phyloP scores from a whole-genome alignment of 2,113 vertebrate species.

The Trematocara zebra region DNA sequence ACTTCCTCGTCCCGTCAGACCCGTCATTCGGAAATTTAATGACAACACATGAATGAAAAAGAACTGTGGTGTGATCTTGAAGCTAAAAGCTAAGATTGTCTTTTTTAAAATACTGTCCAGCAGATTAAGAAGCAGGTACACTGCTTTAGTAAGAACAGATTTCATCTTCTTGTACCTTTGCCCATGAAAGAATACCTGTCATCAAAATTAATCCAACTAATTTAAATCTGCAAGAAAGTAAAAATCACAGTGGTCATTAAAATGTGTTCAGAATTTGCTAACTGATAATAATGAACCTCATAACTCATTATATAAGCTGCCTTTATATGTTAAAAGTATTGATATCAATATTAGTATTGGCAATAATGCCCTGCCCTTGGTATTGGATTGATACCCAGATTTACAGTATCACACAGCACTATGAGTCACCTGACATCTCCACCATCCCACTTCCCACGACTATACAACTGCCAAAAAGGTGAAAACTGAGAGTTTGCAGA shows the following conservation, averaged over 20 bases:
- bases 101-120: not conserved
- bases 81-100: not conserved
- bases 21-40: not conserved
- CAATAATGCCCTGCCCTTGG: not conserved
- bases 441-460: not conserved
- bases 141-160: not conserved
- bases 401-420: not conserved
- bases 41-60: not conserved
- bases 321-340: not conserved
- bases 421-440: not conserved
- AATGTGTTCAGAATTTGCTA: not conserved
- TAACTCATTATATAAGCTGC: not conserved
- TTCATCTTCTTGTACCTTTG: not conserved
- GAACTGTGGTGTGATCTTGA: not conserved
- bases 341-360: not conserved
- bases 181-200: not conserved
- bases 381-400: not conserved
- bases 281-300: not conserved
- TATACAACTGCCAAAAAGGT: not conserved
- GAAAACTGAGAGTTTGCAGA: not conserved
- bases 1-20: not conserved
- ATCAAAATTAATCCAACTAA: not conserved
- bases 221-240: not conserved
- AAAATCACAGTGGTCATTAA: not conserved
- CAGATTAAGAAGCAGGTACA: rapidly evolving